phyloP scores from a whole-genome alignment of 2,888 invertebrate species.

The Mamestra brassicae region DNA sequence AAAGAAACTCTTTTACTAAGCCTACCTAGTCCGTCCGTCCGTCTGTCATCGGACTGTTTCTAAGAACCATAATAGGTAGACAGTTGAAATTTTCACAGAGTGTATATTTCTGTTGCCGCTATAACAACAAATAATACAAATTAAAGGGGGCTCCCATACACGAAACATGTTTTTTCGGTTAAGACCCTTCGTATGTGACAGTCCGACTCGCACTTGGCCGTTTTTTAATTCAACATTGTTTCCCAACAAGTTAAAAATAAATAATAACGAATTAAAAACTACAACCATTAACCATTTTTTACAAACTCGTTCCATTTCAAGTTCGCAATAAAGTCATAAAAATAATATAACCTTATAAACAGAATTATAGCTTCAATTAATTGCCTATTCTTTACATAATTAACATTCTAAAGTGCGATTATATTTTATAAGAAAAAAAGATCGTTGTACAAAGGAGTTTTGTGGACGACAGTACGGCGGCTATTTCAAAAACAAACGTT shows the following conservation, averaged over 20 bases:
- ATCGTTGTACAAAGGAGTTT: conserved; percentile 54
- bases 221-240: conserved; percentile 15
- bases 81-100: too few species aligned
- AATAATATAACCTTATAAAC: conserved; percentile 29
- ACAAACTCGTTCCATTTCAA: conserved; percentile 28
- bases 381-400: conserved; percentile 34
- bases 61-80: too few species aligned
- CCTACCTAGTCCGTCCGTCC: too few species aligned
- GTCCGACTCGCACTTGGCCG: too few species aligned
- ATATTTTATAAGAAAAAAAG: conserved; percentile 35
- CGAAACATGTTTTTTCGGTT: too few species aligned
- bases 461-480: conserved; percentile 79
- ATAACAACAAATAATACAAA: too few species aligned
- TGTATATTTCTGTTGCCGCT: too few species aligned
- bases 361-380: conserved; percentile 36
- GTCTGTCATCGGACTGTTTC: too few species aligned
- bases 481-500: conserved; percentile 89
- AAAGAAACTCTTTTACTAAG: too few species aligned
- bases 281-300: conserved; percentile 14
- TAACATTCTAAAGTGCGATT: conserved; percentile 22
- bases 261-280: conserved; percentile 30
- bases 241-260: conserved; percentile 19
- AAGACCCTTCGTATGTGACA: too few species aligned
- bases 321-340: conserved; percentile 38
- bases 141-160: too few species aligned